Base-by-base conservation (phyloP, 2,888 invertebrate genomes). In the Oxytorus armatus region DNA sequence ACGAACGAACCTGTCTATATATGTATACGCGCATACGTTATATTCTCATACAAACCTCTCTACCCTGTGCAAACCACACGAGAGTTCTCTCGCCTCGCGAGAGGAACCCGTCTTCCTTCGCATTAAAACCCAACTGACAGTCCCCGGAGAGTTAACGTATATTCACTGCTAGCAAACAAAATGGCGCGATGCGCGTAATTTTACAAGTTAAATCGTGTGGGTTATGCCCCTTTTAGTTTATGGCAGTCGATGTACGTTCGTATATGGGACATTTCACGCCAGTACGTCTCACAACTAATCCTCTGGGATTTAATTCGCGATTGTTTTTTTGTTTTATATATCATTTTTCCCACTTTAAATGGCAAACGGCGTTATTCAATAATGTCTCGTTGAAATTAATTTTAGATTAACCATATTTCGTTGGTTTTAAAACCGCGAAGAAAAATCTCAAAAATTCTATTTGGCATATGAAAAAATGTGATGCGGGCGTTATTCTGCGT, bases 71-170 rank as follows among this genome's bases (percentile, higher is more conserved):
- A 53, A 44, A 39, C 65, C 21, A 47, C 47, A 36, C 57, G 65
- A 49, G 39, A 21, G 14, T 57, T 77, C 59, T 76, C 78, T 83
- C 82, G 79, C 82, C 77, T 81, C 70, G 65, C 81, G 16, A 11
- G 79, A 83, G 47, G 42, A 76, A 87, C 85, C 84, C 82, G 85
- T 87, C 87, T 87, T 86, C 86, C 85, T 84, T 84, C 83, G 84
- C 73, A 76, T 74, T 79, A 84, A 66, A 57, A 83, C 85, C n/a
- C 83, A 82, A 83, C 84, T 70, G 39, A n/a, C 84, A 23, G 63
- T 77, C 70, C 44, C 65, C 51, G 14, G 14, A 53, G 59, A 39
- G 42, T 72, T 51, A 53, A 23, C 74, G 44, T 49, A 53, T 36
- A 25, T 29, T 16, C 14, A 39, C 10, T 21, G 10, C 49, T 21